phyloP scores from a whole-genome alignment of 2,113 vertebrate genomes.

The Oxygymnocypris stewartii region DNA sequence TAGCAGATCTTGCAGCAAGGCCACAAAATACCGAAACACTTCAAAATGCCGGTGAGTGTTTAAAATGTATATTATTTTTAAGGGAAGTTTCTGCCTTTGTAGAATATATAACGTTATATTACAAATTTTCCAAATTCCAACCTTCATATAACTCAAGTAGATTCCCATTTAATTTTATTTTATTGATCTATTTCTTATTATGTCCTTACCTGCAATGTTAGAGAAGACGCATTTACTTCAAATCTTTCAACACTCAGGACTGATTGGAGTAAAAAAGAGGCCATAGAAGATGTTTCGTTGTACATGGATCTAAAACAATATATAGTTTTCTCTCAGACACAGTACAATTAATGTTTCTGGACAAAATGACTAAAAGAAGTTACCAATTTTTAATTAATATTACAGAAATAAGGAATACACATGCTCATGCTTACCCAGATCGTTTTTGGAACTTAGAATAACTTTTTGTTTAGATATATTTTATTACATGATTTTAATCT shows the following conservation, averaged over 20 bases:
- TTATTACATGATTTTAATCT: constrained; percentile 13
- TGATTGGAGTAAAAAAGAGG: background rate
- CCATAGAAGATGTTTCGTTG: background rate
- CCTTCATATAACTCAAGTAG: background rate
- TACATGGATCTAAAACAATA: background rate
- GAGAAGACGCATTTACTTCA: background rate
- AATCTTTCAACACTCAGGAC: background rate
- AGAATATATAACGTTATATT: no score
- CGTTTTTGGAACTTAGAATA: background rate
- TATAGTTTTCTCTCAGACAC: background rate
- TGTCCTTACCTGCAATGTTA: background rate
- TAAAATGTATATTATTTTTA: background rate
- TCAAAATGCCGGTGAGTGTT: constrained; percentile 78
- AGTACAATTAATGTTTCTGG: background rate
- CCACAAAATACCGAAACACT: constrained; percentile 83
- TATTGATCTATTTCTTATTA: background rate
- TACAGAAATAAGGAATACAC: background rate
- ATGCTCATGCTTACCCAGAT: background rate
- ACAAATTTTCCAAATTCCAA: background rate
- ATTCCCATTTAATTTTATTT: no score
- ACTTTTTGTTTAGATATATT: background rate
- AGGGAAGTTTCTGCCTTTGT: background rate
- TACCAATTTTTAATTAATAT: background rate
- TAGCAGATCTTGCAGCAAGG: constrained; percentile 81
- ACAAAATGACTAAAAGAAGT: background rate